Evolutionary conservation across 2,888 invertebrate genomes (phyloP), one percentile per base, ranked within the genome.

Genomic region (Tipula lateralis): DNA sequence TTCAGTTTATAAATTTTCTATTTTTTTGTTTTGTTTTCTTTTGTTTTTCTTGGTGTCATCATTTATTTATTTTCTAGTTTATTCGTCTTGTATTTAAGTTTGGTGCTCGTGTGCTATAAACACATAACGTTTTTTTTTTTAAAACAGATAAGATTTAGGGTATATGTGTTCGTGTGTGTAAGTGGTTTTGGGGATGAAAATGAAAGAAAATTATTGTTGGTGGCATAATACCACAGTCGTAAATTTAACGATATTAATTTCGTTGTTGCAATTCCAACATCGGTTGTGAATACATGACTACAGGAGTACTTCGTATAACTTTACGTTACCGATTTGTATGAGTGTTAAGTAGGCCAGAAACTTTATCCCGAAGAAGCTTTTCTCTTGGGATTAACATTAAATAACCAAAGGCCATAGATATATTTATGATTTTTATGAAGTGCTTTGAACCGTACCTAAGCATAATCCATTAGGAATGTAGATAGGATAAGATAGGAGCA

Each of bases 71-170:
- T 66, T 66, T 66, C 12, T 66, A 66, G 66, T 66, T 66, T 66
- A 9, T 19, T 66, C 24, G 66, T 66, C 66, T 66, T 66, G 66
- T 66, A 66, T 19, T 66, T 66, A 66, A 66, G 66, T 66, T 66
- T 66, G 66, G 66, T 66, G 66, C 66, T 66, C 24, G 66, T 66
- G 66, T 66, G 66, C 66, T 66, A 66, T 66, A 66, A 66, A 66
- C 66, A 66, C 24, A 66, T 24, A 66, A 66, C 44, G 44, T 44
- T 44, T 32, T 32, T 32, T 32, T 32, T 39, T 39, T 66, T 66
- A 66, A 66, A 66, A 24, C 19, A 7, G 24, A 66, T 66, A 66
- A 66, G 66, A 66, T 66, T 66, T 24, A 66, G 66, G 66, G 24
- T 24, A 24, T 24, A 50, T 50, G 16, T 66, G 39, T 13, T 1